Evolutionary conservation across 1,140 invertebrate genomes (phyloP).

Genomic region (Holcopasites calliopsidis): DNA sequence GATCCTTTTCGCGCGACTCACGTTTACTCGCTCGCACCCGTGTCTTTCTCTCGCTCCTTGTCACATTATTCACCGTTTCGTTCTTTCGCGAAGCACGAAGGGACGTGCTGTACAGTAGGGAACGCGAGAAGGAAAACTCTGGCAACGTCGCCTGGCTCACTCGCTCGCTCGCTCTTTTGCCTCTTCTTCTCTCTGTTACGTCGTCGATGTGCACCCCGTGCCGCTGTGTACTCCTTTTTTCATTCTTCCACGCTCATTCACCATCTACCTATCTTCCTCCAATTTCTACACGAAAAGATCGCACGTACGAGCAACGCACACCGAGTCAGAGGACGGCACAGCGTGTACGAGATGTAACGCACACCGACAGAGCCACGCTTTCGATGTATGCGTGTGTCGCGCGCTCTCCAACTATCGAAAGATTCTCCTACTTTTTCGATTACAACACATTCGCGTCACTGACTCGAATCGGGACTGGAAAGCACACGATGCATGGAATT

Average conservation of each 20-base stretch:
- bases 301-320: neutral
- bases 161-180: conserved; percentile 42
- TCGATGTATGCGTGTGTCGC: conserved; percentile 21
- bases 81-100: conserved; percentile 17
- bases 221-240: conserved; percentile 40
- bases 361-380: conserved; percentile 30
- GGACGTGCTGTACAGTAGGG: conserved; percentile 39
- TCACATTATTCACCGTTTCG: conserved; percentile 34
- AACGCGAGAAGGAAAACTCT: conserved; percentile 65
- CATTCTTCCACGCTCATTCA: conserved; percentile 27
- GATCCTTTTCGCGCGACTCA: conserved; percentile 25
- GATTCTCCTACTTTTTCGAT: conserved; percentile 17
- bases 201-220: conserved; percentile 31
- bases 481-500: neutral
- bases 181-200: conserved; percentile 44
- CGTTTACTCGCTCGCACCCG: neutral
- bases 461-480: neutral
- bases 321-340: neutral
- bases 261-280: conserved; percentile 32
- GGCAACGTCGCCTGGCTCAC: conserved; percentile 70
- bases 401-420: neutral
- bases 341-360: conserved; percentile 21
- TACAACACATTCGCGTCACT: neutral
- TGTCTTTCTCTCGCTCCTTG: conserved; percentile 27
- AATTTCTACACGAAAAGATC: conserved; percentile 20